These are phyloP conservation scores for Notiomystis cincta DNA, from an alignment of 2,113 vertebrate genomes.

Conservation along the genomic window DNA sequence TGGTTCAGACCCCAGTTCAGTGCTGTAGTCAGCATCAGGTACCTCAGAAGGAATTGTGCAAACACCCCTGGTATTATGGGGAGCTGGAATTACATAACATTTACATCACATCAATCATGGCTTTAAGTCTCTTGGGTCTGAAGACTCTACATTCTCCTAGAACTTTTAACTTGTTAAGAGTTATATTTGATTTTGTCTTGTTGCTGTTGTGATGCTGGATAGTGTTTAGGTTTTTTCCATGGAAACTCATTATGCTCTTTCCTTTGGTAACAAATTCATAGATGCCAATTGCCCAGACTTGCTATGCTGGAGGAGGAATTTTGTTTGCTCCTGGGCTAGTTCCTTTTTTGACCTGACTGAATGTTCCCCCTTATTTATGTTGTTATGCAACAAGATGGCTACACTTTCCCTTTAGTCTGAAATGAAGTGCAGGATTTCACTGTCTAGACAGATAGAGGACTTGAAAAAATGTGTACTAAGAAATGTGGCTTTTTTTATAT, in stretches of 20 bases:
- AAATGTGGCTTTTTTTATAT: not conserved
- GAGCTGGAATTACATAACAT: not conserved
- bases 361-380: not conserved
- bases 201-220: not conserved
- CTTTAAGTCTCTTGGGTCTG: not conserved
- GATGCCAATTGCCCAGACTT: not conserved
- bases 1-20: not conserved
- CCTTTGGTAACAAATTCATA: not conserved
- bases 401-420: not conserved
- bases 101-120: not conserved
- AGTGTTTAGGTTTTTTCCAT: not conserved
- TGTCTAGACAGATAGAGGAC: not conserved
- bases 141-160: not conserved
- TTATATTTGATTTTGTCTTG: not conserved
- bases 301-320: not conserved
- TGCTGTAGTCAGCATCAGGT: not conserved
- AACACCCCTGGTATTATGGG: not conserved
- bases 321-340: not conserved
- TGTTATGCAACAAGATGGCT: not conserved
- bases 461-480: not conserved
- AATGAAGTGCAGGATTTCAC: not conserved
- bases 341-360: not conserved
- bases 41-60: not conserved
- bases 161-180: not conserved
- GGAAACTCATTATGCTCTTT: not conserved